Percentiles rank a stretch among this genome's conserved stretches.
These are phyloP conservation scores for Apus apus DNA, from an alignment of 2,113 vertebrate species.

Conservation along the genomic window DNA sequence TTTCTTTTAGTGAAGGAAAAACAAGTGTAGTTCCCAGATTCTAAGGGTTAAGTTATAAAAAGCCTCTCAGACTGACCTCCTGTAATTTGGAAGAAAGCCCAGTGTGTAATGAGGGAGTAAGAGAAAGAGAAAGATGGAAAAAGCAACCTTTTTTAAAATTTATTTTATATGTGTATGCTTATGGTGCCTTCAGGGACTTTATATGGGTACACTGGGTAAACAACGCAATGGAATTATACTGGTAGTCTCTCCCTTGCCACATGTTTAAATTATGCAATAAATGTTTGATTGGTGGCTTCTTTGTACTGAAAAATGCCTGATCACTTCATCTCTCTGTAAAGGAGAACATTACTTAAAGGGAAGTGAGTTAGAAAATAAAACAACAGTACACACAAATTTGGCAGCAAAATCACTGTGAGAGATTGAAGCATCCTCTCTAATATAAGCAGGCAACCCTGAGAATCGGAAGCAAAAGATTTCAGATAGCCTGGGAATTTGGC, in stretches of 20 bases:
- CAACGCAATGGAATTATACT: slow-evolving; percentile 35
- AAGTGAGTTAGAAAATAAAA: slow-evolving; percentile 19
- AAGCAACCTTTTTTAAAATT: background rate
- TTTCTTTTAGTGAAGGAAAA: background rate
- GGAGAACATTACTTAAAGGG: slow-evolving; percentile 19
- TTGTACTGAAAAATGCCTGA: slow-evolving; percentile 38
- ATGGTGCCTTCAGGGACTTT: slow-evolving; percentile 29
- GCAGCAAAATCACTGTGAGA: slow-evolving; percentile 12
- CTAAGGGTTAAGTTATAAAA: slow-evolving; percentile 8
- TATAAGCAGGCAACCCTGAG: slow-evolving; percentile 3
- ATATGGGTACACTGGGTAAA: slow-evolving; percentile 14
- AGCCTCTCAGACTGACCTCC: background rate
- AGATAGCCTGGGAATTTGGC: slow-evolving; percentile 31
- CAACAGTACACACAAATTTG: slow-evolving; percentile 8
- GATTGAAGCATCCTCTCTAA: background rate
- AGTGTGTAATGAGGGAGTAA: slow-evolving; percentile 15
- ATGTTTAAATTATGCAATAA: slow-evolving; percentile 62
- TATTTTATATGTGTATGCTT: background rate
- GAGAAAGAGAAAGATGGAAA: background rate
- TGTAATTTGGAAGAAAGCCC: background rate
- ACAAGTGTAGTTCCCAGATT: background rate
- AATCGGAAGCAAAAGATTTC: slow-evolving; percentile 5
- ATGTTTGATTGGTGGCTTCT: slow-evolving; percentile 49
- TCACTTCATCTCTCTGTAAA: slow-evolving; percentile 29
- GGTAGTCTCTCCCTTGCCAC: slow-evolving; percentile 28